Percentiles rank a stretch among this genome's conserved stretches.
These are phyloP conservation scores for Pasiphila rectangulata DNA, from an alignment of 2,888 invertebrate species.

Conservation along the genomic window DNA sequence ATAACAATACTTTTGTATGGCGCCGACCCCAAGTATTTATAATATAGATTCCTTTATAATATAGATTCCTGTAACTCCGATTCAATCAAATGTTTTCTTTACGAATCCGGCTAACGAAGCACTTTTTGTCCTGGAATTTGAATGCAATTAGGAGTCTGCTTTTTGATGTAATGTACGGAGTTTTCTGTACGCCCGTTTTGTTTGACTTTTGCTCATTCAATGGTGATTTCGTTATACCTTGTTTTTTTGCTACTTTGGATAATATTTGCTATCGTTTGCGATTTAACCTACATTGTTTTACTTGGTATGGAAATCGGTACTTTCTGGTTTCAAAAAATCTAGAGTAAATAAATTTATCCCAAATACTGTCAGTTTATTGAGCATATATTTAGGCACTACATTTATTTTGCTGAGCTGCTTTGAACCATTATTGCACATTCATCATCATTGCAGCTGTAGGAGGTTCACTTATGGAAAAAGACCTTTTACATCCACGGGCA, in stretches of 20 bases:
- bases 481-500: no score
- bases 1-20: not conserved
- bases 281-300: slow-evolving; percentile 12
- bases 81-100: slow-evolving; percentile 74
- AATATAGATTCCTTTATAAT: slow-evolving; percentile 55
- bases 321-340: no score
- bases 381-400: no score
- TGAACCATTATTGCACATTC: no score
- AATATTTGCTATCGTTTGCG: slow-evolving; percentile 4
- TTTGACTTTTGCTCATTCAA: slow-evolving; percentile 30
- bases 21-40: not conserved
- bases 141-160: slow-evolving; percentile 70
- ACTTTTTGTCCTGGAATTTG: slow-evolving; percentile 71
- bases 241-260: slow-evolving; percentile 17
- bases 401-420: no score
- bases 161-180: slow-evolving; percentile 49
- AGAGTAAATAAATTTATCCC: not conserved
- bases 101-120: slow-evolving; percentile 72
- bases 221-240: slow-evolving; percentile 24
- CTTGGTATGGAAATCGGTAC: slow-evolving; percentile 24
- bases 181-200: slow-evolving; percentile 39
- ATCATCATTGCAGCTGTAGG: no score
- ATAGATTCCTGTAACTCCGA: slow-evolving; percentile 64
- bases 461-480: no score
- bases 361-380: no score